phyloP scores from a whole-genome alignment of 2,888 invertebrate genomes.

The Yponomeuta sedellus region DNA sequence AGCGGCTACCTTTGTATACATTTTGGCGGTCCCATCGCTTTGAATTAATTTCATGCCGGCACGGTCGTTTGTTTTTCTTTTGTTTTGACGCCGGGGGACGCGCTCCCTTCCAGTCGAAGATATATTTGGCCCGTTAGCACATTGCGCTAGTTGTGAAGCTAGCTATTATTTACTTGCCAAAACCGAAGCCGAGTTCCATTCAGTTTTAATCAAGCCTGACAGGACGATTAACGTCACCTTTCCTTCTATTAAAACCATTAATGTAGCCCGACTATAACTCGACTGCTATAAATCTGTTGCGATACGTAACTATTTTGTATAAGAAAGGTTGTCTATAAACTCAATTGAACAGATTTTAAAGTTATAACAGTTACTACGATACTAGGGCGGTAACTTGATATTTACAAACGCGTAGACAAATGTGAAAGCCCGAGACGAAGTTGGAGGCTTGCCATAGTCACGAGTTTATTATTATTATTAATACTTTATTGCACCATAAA shows the following conservation, averaged over 20 bases:
- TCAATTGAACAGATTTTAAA: too few relatives aligned
- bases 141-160: constrained; percentile 60
- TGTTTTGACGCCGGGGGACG: constrained; percentile 54
- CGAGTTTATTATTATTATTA: too few relatives aligned
- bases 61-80: constrained; percentile 65
- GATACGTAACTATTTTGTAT: neutral
- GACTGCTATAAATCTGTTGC: neutral
- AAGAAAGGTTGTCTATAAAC: too few relatives aligned
- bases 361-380: too few relatives aligned
- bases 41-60: constrained; percentile 65
- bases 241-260: constrained; percentile 48
- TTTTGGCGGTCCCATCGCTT: constrained; percentile 62
- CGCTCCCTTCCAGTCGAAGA: constrained; percentile 53
- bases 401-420: too few relatives aligned
- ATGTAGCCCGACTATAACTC: constrained; percentile 28
- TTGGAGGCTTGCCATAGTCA: too few relatives aligned
- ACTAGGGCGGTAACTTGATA: too few relatives aligned
- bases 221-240: constrained; percentile 63
- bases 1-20: constrained; percentile 63
- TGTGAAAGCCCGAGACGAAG: too few relatives aligned
- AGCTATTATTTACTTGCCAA: constrained; percentile 64
- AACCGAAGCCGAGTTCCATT: constrained; percentile 60
- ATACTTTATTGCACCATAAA: too few relatives aligned
- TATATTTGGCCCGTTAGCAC: constrained; percentile 65
- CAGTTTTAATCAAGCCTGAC: constrained; percentile 68